These are phyloP conservation scores for Himalopsyche japonica DNA, from an alignment of 2,888 invertebrate species.

Conservation along the genomic window DNA sequence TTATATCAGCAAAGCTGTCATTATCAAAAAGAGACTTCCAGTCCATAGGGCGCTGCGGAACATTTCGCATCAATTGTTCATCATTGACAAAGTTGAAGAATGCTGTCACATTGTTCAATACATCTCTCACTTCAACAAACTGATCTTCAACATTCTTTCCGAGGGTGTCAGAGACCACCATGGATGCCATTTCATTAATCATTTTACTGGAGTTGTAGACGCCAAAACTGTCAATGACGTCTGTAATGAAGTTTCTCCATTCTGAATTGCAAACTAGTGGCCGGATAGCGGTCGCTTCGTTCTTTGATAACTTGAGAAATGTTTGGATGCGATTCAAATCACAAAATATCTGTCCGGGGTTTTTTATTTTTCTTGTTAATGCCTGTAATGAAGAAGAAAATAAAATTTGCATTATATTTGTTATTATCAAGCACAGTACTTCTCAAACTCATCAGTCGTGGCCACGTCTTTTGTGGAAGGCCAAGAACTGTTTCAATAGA, in stretches of 20 bases:
- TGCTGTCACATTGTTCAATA: conserved; percentile 44
- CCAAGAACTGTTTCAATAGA: no score
- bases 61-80: background rate
- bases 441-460: no score
- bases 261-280: conserved; percentile 49
- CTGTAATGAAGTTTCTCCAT: conserved; percentile 52
- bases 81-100: conserved; percentile 45
- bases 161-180: conserved; percentile 54
- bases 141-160: conserved; percentile 52
- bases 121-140: conserved; percentile 51
- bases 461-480: no score
- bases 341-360: conserved; percentile 54
- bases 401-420: background rate
- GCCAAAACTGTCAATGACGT: conserved; percentile 52
- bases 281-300: conserved; percentile 47
- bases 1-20: conserved; percentile 24
- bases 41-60: background rate
- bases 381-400: conserved; percentile 45
- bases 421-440: no score
- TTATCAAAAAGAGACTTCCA: conserved; percentile 28
- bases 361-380: conserved; percentile 51
- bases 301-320: conserved; percentile 49
- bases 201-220: conserved; percentile 52
- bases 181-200: conserved; percentile 56
- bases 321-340: conserved; percentile 48